Conservation (phyloP, 2,888 invertebrate species). For the Gymnocheta viridis region DNA sequence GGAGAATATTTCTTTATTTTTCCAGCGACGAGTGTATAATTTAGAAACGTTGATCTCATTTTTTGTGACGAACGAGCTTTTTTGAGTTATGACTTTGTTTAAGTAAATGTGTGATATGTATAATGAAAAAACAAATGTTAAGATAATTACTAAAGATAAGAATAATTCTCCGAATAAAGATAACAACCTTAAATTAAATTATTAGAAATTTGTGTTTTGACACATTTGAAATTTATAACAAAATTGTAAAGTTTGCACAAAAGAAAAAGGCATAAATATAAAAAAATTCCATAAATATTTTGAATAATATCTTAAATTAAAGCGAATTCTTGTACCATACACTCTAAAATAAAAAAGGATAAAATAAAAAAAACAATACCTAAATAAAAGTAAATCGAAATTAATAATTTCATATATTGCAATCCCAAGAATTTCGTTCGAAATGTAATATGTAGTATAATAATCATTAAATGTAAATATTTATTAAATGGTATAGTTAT, state of each 20-base stretch:
- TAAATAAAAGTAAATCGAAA: conserved; percentile 12
- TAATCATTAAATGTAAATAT: conserved; percentile 18
- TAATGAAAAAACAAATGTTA: too few species aligned
- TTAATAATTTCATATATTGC: conserved; percentile 30
- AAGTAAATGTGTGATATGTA: too few species aligned
- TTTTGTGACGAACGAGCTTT: too few species aligned
- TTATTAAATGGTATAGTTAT: conserved; percentile 31
- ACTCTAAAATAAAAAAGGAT: neutral
- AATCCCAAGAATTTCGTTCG: conserved; percentile 29
- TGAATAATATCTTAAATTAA: neutral
- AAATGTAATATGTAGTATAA: neutral
- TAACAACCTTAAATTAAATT: too few species aligned
- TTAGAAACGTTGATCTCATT: too few species aligned
- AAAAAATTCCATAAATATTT: neutral
- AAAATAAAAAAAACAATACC: neutral
- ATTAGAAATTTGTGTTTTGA: neutral
- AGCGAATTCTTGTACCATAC: neutral
- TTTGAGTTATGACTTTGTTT: too few species aligned
- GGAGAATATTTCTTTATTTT: too few species aligned
- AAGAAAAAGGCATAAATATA: neutral
- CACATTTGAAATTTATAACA: neutral
- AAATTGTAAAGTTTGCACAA: neutral
- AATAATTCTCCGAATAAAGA: too few species aligned
- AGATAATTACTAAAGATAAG: too few species aligned
- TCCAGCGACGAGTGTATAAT: too few species aligned